Conservation (phyloP, 2,797 vertebrate species). For the Ibycter americanus region DNA sequence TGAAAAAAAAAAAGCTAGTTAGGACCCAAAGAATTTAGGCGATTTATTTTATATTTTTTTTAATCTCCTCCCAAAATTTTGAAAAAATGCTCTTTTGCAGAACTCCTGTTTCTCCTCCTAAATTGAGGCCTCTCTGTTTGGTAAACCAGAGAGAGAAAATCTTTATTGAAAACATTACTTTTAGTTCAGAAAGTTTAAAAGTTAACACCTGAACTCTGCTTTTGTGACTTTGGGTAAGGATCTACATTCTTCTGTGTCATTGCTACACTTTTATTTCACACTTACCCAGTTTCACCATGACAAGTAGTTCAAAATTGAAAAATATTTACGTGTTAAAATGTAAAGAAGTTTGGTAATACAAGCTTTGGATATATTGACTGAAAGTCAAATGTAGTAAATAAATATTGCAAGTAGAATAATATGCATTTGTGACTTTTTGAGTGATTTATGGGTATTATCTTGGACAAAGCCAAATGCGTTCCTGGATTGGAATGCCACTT, state of each 20-base stretch:
- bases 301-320: not conserved
- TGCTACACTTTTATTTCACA: not conserved
- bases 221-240: not conserved
- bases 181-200: not conserved
- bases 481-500: not conserved
- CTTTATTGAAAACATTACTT: not conserved
- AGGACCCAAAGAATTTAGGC: not conserved
- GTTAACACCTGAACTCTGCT: not conserved
- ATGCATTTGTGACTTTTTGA: not conserved
- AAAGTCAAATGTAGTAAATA: not conserved
- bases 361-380: not conserved
- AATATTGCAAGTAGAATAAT: not conserved
- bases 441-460: not conserved
- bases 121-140: not conserved
- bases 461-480: not conserved
- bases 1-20: not conserved
- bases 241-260: not conserved
- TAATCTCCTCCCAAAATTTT: not conserved
- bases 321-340: not conserved
- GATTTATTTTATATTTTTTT: not conserved
- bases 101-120: not conserved
- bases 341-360: not conserved
- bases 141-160: not conserved
- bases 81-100: not conserved
- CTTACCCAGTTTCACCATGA: accelerated